phyloP scores from a whole-genome alignment of 2,888 invertebrate genomes.

The Cataglyphis cursor region DNA sequence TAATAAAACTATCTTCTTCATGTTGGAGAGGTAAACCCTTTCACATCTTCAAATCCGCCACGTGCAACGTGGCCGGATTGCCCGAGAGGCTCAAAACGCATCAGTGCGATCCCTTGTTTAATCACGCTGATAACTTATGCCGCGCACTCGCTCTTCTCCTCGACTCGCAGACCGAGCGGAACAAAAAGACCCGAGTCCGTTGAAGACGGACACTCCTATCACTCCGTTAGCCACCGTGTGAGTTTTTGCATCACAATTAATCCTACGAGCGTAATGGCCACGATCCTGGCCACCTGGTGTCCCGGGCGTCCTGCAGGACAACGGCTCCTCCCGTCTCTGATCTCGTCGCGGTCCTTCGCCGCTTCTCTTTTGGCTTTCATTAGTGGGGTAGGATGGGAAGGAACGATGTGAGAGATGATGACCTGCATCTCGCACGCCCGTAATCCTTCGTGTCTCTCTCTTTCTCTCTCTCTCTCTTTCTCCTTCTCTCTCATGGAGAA shows the following conservation, averaged over 20 bases:
- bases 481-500: conserved; percentile 6
- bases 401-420: conserved; percentile 72
- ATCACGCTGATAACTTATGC: conserved; percentile 77
- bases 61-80: conserved; percentile 27
- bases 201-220: conserved; percentile 78
- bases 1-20: background rate
- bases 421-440: conserved; percentile 76
- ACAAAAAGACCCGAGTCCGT: conserved; percentile 59
- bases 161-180: conserved; percentile 44
- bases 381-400: conserved; percentile 55
- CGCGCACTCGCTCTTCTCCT: conserved; percentile 57
- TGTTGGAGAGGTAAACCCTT: background rate
- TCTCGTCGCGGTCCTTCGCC: conserved; percentile 57
- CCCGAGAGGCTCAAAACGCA: conserved; percentile 60
- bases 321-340: conserved; percentile 75
- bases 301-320: conserved; percentile 80
- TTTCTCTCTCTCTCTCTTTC: too few species aligned
- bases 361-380: conserved; percentile 72
- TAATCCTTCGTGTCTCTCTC: conserved; percentile 45
- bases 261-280: conserved; percentile 81
- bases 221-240: conserved; percentile 79
- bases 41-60: conserved; percentile 18
- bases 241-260: conserved; percentile 84
- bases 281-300: conserved; percentile 83
- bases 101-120: conserved; percentile 73